These are phyloP conservation scores for Melanotus villosus DNA, from an alignment of 2,888 invertebrate genomes.

Conservation along the genomic window DNA sequence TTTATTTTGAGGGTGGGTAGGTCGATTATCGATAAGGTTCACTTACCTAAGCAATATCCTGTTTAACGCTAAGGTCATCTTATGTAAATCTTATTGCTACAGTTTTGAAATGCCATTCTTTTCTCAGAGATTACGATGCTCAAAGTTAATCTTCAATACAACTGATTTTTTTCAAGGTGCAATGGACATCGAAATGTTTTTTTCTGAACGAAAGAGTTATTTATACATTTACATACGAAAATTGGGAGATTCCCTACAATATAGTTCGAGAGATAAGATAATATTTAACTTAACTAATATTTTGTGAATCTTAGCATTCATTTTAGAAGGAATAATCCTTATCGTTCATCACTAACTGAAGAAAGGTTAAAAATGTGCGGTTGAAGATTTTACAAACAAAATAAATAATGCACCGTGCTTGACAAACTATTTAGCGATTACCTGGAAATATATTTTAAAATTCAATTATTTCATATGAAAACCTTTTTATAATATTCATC, in stretches of 20 bases:
- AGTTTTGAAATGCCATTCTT: constrained; percentile 26
- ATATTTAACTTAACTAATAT: no score
- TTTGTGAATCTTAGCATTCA: not conserved
- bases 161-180: not conserved
- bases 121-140: constrained; percentile 12
- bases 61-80: constrained; percentile 26
- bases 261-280: not conserved
- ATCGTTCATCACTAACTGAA: no score
- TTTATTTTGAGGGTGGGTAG: constrained; percentile 23
- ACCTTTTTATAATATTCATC: no score
- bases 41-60: constrained; percentile 34
- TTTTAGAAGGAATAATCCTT: no score
- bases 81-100: constrained; percentile 38
- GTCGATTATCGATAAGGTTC: constrained; percentile 31
- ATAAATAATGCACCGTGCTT: no score
- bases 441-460: no score
- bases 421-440: no score
- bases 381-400: no score
- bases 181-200: not conserved
- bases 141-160: not conserved
- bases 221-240: not conserved
- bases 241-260: not conserved
- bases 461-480: no score
- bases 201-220: not conserved
- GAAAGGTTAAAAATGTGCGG: no score